Evolutionary conservation across 2,797 vertebrate genomes (phyloP).

Genomic region (Rhinophrynus dorsalis): DNA sequence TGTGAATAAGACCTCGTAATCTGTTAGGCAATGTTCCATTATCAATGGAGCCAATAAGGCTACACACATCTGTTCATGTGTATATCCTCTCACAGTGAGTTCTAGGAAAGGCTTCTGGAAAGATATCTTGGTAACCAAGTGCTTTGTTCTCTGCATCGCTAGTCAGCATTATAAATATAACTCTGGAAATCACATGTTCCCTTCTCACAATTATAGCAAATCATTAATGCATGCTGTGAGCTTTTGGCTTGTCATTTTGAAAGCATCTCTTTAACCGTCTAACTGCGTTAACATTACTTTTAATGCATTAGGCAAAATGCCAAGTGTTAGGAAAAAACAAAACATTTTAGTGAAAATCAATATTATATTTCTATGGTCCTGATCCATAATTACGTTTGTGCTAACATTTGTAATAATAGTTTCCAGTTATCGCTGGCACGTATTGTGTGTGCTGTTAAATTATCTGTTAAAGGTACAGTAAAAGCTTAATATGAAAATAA

Average conservation of each 20-base stretch:
- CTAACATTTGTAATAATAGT: too few relatives aligned
- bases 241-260: constrained; percentile 11
- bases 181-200: constrained; percentile 38
- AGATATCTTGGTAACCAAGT: constrained; percentile 24
- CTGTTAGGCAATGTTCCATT: too few relatives aligned
- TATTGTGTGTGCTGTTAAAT: too few relatives aligned
- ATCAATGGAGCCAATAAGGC: neutral
- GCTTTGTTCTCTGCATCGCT: constrained; percentile 1
- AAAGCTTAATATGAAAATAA: too few relatives aligned
- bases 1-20: too few relatives aligned
- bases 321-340: too few relatives aligned
- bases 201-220: constrained; percentile 50
- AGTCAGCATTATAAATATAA: constrained; percentile 18
- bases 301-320: too few relatives aligned
- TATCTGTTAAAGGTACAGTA: too few relatives aligned
- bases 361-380: too few relatives aligned
- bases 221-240: constrained; percentile 37
- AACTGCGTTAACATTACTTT: neutral
- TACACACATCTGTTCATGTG: constrained; percentile 18
- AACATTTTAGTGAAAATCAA: too few relatives aligned
- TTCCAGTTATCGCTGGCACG: too few relatives aligned
- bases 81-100: constrained; percentile 18
- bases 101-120: neutral
- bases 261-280: neutral
- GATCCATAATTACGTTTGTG: too few relatives aligned